These are phyloP conservation scores for Acrocephalus scirpaceus DNA, from an alignment of 2,797 vertebrate species.

Conservation along the genomic window DNA sequence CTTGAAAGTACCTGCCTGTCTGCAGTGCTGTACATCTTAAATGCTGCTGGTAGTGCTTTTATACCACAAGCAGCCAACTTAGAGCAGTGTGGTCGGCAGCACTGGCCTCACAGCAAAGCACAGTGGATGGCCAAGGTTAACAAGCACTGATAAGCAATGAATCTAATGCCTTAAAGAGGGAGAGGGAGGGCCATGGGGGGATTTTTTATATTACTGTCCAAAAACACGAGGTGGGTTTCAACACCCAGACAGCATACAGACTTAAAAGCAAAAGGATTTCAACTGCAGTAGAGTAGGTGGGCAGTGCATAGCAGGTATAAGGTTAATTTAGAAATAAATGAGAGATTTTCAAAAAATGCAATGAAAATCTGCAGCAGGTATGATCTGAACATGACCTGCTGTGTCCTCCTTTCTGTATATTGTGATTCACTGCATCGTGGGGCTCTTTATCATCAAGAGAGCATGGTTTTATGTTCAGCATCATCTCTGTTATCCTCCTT, in stretches of 20 bases:
- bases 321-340: neutral
- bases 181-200: neutral
- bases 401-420: neutral
- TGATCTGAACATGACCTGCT: neutral
- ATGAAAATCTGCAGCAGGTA: neutral
- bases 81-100: neutral
- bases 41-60: neutral
- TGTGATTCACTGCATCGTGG: neutral
- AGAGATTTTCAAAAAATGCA: neutral
- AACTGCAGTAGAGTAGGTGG: neutral
- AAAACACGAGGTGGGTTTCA: neutral
- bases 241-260: neutral
- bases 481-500: neutral
- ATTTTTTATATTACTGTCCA: neutral
- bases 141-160: neutral
- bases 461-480: neutral
- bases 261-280: neutral
- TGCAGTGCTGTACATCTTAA: neutral
- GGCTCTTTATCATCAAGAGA: neutral
- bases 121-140: neutral
- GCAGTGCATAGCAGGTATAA: neutral
- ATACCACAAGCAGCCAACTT: neutral
- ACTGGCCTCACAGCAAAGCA: neutral
- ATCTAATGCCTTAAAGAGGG: neutral
- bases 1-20: neutral